Base-by-base conservation (phyloP, 2,888 invertebrate genomes). In the Noctua pronuba region DNA sequence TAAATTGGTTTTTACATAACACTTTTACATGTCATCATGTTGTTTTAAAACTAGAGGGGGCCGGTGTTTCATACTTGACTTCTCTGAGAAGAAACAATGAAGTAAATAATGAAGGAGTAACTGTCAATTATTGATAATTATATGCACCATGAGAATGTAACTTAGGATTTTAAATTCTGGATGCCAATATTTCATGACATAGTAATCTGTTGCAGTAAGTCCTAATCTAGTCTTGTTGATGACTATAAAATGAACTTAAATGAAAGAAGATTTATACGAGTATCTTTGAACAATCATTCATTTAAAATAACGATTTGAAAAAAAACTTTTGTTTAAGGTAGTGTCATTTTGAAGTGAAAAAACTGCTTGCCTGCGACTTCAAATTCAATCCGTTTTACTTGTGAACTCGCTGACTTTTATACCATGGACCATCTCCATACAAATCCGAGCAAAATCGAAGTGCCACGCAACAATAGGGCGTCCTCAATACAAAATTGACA, bases 401-500 rank as follows among this genome's bases (percentile, higher is more conserved):
- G 11, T 35, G 1, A 62, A 68, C 1, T 16, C 72, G 69, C 81
- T 31, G 0, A 1, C 7, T 28, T 90, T 84, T 74, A 2, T 89
- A 55, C 77, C 83, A 86, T 87, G 67, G 0, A 82, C 91, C 91
- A 78, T 62, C 75, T 77, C 73, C 76, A 81, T 91, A 94, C 93
- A 93, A 95, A 95, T 94, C 93, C 95, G 95, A 96, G 94, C 95
- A 96, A 95, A 96, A 96, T 96, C 96, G 95, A 96, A 96, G 92
- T 94, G 92, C 91, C 91, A 91, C 88, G 89, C 91, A 93, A 96
- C 96, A 96, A 96, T 95, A 90, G 95, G 80, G 88, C 94, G 94
- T 94, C 93, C 94, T 95, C 96, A 95, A 96, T 95, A 96, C 95
- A 93, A 94, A 95, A 95, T 95, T 94, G 95, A 96, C 96, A 96